phyloP scores from a whole-genome alignment of 2,797 vertebrate genomes.

The Chrosomus eos region DNA sequence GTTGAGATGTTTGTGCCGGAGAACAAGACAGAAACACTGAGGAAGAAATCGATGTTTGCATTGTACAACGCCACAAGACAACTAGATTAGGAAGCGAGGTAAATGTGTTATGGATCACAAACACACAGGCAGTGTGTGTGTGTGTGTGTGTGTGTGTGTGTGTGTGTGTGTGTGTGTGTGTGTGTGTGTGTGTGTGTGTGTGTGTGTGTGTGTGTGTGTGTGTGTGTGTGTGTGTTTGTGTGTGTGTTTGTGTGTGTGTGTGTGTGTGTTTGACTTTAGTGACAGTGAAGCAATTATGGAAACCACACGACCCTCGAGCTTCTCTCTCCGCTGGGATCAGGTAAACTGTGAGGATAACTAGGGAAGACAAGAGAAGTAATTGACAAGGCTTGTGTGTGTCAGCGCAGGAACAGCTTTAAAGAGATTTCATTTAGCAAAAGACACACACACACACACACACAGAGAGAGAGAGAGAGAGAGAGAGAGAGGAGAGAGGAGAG shows the following conservation, averaged over 20 bases:
- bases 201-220: neutral
- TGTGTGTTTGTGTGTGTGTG: neutral
- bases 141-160: neutral
- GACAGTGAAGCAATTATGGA: slow-evolving; percentile 27
- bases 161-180: neutral
- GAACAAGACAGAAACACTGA: neutral
- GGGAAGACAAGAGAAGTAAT: slow-evolving; percentile 52
- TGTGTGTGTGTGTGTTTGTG: neutral
- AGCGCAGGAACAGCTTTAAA: slow-evolving; percentile 50
- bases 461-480: slow-evolving; percentile 43
- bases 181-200: neutral
- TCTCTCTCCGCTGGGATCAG: slow-evolving; percentile 7
- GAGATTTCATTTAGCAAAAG: slow-evolving; percentile 60
- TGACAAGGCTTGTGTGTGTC: slow-evolving; percentile 54
- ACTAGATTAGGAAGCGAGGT: neutral
- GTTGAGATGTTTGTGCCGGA: neutral
- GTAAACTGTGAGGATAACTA: slow-evolving; percentile 39
- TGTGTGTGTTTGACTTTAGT: neutral
- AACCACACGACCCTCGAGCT: slow-evolving; percentile 12
- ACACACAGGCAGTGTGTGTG: neutral
- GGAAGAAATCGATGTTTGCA: neutral
- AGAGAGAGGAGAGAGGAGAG: neutral
- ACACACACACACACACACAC: neutral
- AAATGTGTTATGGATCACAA: neutral
- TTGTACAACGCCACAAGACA: neutral